Evolutionary conservation across 1,140 invertebrate species (phyloP).

Genomic region (Heterodera schachtii): DNA sequence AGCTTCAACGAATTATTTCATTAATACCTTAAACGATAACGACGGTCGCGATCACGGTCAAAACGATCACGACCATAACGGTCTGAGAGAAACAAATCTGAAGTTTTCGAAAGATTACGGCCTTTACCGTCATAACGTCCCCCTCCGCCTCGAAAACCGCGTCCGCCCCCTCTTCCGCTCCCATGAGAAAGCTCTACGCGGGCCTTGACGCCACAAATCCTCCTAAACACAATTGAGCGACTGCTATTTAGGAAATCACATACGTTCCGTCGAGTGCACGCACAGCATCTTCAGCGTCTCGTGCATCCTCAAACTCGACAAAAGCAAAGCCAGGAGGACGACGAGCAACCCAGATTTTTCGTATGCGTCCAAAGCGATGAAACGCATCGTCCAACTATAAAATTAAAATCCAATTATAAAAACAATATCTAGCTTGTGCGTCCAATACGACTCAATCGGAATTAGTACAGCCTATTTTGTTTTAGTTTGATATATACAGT

Average conservation of each 20-base stretch:
- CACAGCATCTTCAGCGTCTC: conserved; percentile 90
- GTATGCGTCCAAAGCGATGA: conserved; percentile 86
- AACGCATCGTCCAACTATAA: conserved; percentile 84
- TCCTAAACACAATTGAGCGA: conserved; percentile 47
- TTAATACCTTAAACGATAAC: conserved; percentile 4
- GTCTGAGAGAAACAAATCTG: neutral
- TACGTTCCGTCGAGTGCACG: conserved; percentile 80
- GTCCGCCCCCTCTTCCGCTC: conserved; percentile 43
- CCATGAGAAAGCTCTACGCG: conserved; percentile 62
- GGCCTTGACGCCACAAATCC: conserved; percentile 63
- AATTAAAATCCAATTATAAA: neutral
- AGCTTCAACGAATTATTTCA: neutral
- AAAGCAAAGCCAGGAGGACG: conserved; percentile 93
- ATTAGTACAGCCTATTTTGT: no score
- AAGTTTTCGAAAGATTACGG: no score
- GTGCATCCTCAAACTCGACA: conserved; percentile 89
- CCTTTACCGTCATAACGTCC: conserved; percentile 25
- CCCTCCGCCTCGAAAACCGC: conserved; percentile 38
- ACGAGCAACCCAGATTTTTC: conserved; percentile 90
- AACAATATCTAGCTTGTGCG: no score
- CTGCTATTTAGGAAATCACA: conserved; percentile 27
- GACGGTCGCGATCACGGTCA: conserved; percentile 17
- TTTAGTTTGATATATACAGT: no score
- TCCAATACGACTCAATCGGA: no score
- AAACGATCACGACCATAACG: conserved; percentile 2